phyloP scores from a whole-genome alignment of 2,888 invertebrate genomes.

The Geophilus truncorum region DNA sequence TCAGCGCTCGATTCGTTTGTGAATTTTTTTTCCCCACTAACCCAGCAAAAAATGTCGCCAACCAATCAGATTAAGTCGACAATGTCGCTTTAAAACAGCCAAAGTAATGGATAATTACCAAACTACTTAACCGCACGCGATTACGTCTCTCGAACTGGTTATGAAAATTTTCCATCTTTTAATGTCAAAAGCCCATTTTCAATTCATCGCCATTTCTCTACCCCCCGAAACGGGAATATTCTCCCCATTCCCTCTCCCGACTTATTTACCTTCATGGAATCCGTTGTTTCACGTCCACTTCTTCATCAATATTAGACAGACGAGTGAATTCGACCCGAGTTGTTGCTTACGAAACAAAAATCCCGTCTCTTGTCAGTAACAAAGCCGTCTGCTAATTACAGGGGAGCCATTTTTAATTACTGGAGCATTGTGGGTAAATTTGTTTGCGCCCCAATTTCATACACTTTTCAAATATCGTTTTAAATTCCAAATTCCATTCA shows the following conservation, averaged over 20 bases:
- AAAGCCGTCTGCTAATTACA: slow-evolving; percentile 39
- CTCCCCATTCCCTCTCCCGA: neutral
- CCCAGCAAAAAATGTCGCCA: neutral
- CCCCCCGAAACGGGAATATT: neutral
- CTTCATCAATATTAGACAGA: neutral
- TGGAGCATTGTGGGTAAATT: slow-evolving; percentile 36
- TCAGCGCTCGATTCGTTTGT: neutral
- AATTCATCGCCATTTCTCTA: slow-evolving; percentile 14
- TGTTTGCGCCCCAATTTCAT: slow-evolving; percentile 27
- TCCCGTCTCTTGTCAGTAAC: slow-evolving; percentile 33
- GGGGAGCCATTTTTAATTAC: slow-evolving; percentile 39
- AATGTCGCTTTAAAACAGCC: neutral
- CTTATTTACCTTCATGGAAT: slow-evolving; percentile 31
- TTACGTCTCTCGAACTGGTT: neutral
- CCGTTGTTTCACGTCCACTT: slow-evolving; percentile 8
- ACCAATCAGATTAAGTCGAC: neutral
- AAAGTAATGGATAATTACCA: neutral
- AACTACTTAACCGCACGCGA: neutral
- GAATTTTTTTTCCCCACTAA: neutral
- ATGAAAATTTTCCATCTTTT: slow-evolving; percentile 9
- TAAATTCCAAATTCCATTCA: neutral
- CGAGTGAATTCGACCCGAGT: neutral
- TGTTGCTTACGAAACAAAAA: slow-evolving; percentile 9
- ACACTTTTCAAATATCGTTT: neutral
- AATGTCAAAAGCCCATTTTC: slow-evolving; percentile 20